These are phyloP conservation scores for Chironomus tentans DNA, from an alignment of 2,888 invertebrate genomes.

Conservation along the genomic window DNA sequence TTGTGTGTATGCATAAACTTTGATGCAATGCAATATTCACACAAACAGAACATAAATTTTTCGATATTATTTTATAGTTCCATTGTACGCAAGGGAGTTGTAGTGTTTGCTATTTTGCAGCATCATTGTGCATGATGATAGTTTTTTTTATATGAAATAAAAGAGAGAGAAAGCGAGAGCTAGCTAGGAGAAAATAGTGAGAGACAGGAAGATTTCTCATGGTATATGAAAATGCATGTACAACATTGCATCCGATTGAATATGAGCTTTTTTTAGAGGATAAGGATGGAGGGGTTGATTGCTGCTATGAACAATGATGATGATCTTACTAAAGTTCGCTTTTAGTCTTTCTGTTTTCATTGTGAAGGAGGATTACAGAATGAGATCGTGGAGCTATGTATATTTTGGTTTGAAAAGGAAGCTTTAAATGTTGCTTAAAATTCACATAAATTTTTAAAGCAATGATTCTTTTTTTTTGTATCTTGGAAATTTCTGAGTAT, in stretches of 20 bases:
- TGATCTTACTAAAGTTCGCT: not conserved
- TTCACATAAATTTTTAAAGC: too few species aligned
- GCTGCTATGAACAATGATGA: not conserved
- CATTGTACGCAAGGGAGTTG: not conserved
- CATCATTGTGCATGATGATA: not conserved
- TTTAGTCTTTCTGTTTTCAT: too few species aligned
- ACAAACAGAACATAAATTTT: not conserved
- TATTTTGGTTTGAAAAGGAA: not conserved
- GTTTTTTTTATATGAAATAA: not conserved
- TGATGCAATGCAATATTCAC: not conserved
- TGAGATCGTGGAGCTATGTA: not conserved
- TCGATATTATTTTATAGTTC: slow-evolving; percentile 7
- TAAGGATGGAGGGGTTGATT: not conserved
- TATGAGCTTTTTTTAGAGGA: not conserved
- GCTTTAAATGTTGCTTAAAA: not conserved
- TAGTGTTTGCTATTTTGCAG: not conserved
- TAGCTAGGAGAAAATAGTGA: not conserved
- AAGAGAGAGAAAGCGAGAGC: too few species aligned
- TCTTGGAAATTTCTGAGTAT: too few species aligned
- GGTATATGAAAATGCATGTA: not conserved
- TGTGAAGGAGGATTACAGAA: too few species aligned
- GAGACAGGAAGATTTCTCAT: not conserved
- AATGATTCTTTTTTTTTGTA: too few species aligned
- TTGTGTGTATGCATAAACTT: not conserved
- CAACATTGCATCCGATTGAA: not conserved